Conservation (phyloP, 1,140 invertebrate genomes). For the Armadillidium nasatum region DNA sequence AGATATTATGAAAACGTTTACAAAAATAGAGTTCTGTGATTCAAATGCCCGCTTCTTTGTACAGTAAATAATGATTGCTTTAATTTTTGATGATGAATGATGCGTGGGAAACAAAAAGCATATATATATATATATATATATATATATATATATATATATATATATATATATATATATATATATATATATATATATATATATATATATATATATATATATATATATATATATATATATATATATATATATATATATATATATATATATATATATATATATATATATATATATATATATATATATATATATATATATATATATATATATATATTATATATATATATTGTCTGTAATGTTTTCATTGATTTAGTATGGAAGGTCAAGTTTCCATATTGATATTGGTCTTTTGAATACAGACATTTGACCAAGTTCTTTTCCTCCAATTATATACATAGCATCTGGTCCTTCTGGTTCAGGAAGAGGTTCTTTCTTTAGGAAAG, state of each 20-base stretch:
- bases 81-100: neutral
- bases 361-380: conserved; percentile 24
- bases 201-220: conserved; percentile 8
- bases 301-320: conserved; percentile 14
- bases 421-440: conserved; percentile 30
- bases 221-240: conserved; percentile 18
- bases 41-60: neutral
- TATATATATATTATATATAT: conserved; percentile 19
- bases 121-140: neutral
- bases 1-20: neutral
- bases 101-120: neutral
- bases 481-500: conserved; percentile 36
- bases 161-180: conserved; percentile 16
- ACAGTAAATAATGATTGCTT: neutral
- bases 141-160: conserved; percentile 13
- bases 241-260: conserved; percentile 22
- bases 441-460: conserved; percentile 39
- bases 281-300: conserved; percentile 13
- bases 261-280: conserved; percentile 20
- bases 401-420: conserved; percentile 26
- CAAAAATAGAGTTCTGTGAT: neutral
- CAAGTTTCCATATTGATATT: conserved; percentile 30
- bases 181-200: conserved; percentile 2
- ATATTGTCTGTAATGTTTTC: neutral
- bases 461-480: conserved; percentile 26